Base-by-base conservation (phyloP, 2,888 invertebrate species). In the Hydrotaea cyrtoneurina region DNA sequence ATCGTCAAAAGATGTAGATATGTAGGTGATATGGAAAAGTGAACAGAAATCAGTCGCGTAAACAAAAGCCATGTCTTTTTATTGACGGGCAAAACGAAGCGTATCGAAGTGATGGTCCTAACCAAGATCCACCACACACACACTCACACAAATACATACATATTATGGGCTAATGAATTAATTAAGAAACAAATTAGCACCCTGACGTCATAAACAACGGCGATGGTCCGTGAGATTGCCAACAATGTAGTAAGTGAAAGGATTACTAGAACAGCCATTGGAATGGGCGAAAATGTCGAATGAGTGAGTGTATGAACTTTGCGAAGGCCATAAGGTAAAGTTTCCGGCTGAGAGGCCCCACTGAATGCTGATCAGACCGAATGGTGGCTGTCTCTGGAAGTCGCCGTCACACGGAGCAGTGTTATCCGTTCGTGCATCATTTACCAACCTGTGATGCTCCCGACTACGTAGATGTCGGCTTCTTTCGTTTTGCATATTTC, bases 161-260 rank as follows among this genome's bases (percentile, higher is more conserved):
- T n/a, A n/a, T n/a, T n/a, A n/a, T n/a, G n/a, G 1, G 23, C 39
- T 69, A 43, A 69, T 46, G 46, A 69, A 69, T 69, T 66, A 39
- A 66, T 66, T 66, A 17, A 43, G 39, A 43, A 39, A 19, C 66
- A 21, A 69, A 46, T 39, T 46, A 23, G 11, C 23, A 21, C 23
- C 46, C 43, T 31, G 69, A 46, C 46, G 23, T 46, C 69, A 46
- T 69, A 69, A 69, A 46, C 23, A 69, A 1, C 36, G 21, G 23
- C 19, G 19, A 59, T 59, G 59, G 23, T 21, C 17, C 23, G 23
- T 10, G 59, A 26, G 15, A 55, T 15, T 31, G 2, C 31, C 31
- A 31, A 31, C 31, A 31, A 31, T 31, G 7, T 7, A 31, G 31
- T 31, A 31, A 11, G 59, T 11, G 59, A 59, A 59, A 23, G 59